phyloP scores from a whole-genome alignment of 2,113 vertebrate species.

The Okapia johnstoni region DNA sequence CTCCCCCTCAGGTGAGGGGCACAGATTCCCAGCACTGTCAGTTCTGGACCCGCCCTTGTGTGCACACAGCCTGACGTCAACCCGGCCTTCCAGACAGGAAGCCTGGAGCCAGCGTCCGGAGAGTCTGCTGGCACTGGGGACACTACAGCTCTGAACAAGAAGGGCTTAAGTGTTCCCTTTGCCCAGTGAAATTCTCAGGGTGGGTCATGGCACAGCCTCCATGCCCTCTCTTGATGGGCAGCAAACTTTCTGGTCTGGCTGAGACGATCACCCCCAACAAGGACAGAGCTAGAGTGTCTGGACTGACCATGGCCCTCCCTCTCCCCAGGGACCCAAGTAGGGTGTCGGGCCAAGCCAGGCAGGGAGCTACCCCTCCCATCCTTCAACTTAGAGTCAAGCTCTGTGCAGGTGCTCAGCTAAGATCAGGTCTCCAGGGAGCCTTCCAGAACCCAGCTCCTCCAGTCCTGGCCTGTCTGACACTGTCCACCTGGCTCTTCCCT shows the following conservation, averaged over 20 bases:
- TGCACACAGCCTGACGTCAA: neutral
- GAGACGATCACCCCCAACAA: neutral
- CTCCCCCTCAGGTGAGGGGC: neutral
- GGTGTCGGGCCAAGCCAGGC: neutral
- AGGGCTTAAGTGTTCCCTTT: neutral
- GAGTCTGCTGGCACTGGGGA: neutral
- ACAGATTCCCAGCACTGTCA: neutral
- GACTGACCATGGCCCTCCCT: neutral
- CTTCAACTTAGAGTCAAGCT: neutral
- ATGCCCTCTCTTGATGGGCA: neutral
- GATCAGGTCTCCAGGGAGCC: neutral
- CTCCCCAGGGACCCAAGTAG: neutral
- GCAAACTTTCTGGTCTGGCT: neutral
- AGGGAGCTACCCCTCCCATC: neutral
- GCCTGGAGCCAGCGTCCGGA: neutral
- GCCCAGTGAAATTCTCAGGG: neutral
- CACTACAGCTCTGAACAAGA: fast-evolving
- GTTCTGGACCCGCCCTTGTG: neutral
- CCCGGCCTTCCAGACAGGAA: neutral
- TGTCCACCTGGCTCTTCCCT: neutral
- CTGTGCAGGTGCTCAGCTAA: neutral
- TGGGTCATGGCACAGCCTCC: too few relatives aligned
- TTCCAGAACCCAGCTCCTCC: neutral
- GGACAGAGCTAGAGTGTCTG: neutral
- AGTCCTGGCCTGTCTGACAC: neutral